Conservation (phyloP, 2,888 invertebrate species). For the Melanostoma mellinum region DNA sequence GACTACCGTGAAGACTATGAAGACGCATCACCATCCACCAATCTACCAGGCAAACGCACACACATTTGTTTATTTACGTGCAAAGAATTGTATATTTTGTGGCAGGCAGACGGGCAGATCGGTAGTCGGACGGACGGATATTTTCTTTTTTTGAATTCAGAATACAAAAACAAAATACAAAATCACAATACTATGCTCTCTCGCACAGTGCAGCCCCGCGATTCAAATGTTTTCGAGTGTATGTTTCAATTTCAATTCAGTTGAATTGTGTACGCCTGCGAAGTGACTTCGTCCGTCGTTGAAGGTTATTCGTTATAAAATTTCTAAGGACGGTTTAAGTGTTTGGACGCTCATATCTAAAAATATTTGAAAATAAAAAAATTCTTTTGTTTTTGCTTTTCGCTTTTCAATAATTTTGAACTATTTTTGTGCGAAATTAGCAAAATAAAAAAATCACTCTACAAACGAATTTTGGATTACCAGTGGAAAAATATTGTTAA, state of each 20-base stretch:
- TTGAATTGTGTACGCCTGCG: slow-evolving; percentile 64
- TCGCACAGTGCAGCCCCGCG: slow-evolving; percentile 48
- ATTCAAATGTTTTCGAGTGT: slow-evolving; percentile 63
- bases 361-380: background rate
- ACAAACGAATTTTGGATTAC: slow-evolving; percentile 54
- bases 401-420: background rate
- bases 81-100: slow-evolving; percentile 72
- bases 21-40: slow-evolving; percentile 56
- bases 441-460: background rate
- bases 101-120: slow-evolving; percentile 65
- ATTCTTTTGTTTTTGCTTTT: background rate
- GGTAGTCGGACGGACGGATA: slow-evolving; percentile 70
- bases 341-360: slow-evolving; percentile 9
- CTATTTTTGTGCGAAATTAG: background rate
- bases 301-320: slow-evolving; percentile 32
- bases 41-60: slow-evolving; percentile 55
- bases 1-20: slow-evolving; percentile 42
- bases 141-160: slow-evolving; percentile 57
- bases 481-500: slow-evolving; percentile 46
- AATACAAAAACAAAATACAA: slow-evolving; percentile 29
- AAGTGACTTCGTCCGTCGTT: slow-evolving; percentile 65
- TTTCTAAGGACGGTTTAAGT: slow-evolving; percentile 43
- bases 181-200: slow-evolving; percentile 34
- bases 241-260: slow-evolving; percentile 66
- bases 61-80: slow-evolving; percentile 71